Base-by-base conservation (phyloP, 1,140 invertebrate genomes). In the Lordiphosa clarofinis region DNA sequence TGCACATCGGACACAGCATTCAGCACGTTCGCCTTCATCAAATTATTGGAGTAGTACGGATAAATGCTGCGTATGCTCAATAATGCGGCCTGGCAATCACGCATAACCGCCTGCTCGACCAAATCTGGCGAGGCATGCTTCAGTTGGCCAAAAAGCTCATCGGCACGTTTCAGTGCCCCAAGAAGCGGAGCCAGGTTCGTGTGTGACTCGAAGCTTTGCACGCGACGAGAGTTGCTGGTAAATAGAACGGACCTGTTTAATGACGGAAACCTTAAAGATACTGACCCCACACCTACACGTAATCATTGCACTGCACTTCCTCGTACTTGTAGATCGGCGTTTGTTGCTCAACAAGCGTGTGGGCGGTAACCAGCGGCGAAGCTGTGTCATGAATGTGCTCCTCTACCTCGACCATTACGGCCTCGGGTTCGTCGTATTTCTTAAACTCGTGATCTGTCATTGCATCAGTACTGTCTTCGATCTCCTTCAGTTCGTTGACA, bases 381-480 rank as follows among this genome's bases (percentile, higher is more conserved):
- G 92, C 92, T 1, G 92, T 93, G 82, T 93, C 93, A 21, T 93
- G 91, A 40, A 92, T 92, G 38, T 93, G 92, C 66, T 93, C 93
- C 74, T 94, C 93, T 1, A 94, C 92, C 74, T 94, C 93, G 0
- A 94, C 92, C 56, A 94, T 90, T 1, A 94, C 90, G 0, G 93
- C 93, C 61, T 91, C 91, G 1, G 92, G 90, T 36, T 92, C 92
- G 9, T 93, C 87, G 46, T 90, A 81, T 36, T 87, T 84, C 54
- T 88, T 88, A 11, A 66, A 88, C 50, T 88, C 82, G 11, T 91
- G 75, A 49, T 91, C 90, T 4, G 65, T 53, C 10, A 82, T 38
- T 3, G 66, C 62, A 48, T 72, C 74, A 1, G 59, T 65, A n/a
- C 86, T 86, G 54, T 91, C 92, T 46, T 86, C 65, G 31, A 82